phyloP scores from a whole-genome alignment of 2,113 vertebrate genomes.

The Machaerirhynchus nigripectus region DNA sequence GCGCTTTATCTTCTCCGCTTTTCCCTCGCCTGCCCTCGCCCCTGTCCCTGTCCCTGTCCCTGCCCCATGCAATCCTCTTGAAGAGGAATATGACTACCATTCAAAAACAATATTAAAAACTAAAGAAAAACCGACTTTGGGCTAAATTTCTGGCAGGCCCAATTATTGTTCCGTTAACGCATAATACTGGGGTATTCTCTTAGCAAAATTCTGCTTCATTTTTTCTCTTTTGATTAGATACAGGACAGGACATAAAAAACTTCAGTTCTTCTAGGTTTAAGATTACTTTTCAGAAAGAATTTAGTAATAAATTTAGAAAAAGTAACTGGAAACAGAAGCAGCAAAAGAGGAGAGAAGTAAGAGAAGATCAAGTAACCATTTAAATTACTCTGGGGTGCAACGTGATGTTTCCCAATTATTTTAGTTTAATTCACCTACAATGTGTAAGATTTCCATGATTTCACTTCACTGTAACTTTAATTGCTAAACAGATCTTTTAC shows the following conservation, averaged over 20 bases:
- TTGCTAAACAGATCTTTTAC: neutral
- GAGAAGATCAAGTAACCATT: neutral
- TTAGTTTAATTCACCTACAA: neutral
- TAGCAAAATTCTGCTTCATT: neutral
- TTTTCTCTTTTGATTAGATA: neutral
- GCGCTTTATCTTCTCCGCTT: accelerated
- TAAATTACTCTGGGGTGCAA: neutral
- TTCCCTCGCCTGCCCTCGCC: accelerated
- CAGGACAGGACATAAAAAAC: neutral
- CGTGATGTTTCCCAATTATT: neutral
- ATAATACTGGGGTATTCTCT: neutral
- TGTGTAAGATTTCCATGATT: neutral
- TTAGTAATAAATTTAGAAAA: neutral
- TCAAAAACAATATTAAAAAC: neutral
- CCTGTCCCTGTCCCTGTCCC: too few species aligned
- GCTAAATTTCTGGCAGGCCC: neutral
- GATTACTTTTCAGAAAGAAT: neutral
- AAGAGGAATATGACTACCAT: neutral
- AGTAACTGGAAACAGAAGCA: neutral
- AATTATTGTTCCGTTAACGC: neutral
- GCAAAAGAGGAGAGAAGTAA: neutral
- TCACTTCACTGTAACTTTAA: neutral
- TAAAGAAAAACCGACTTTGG: neutral
- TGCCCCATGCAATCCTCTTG: accelerated
- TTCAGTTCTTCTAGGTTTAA: neutral